Percentiles rank a stretch among this genome's conserved stretches.
These are phyloP conservation scores for Oxyteleia sp. DNA, from an alignment of 2,888 invertebrate species.

Conservation along the genomic window DNA sequence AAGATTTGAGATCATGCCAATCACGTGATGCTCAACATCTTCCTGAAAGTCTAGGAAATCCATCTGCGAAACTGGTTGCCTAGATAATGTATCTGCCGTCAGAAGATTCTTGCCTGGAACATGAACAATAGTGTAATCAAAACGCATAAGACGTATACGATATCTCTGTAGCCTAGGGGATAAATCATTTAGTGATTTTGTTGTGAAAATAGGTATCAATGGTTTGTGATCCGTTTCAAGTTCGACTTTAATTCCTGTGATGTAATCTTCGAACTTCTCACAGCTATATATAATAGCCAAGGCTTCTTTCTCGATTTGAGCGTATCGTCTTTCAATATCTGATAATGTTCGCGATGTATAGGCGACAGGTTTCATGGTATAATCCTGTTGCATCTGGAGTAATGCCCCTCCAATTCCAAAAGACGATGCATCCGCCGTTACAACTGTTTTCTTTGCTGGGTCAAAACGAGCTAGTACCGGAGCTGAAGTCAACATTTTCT, in stretches of 20 bases:
- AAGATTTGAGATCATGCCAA: too few species aligned
- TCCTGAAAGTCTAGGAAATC: conserved; percentile 26
- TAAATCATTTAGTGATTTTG: conserved; percentile 81
- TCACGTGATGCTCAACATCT: too few species aligned
- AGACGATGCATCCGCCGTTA: conserved; percentile 80
- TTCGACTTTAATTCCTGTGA: conserved; percentile 79
- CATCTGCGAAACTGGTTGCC: conserved; percentile 45
- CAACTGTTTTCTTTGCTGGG: conserved; percentile 56
- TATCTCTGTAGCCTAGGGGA: conserved; percentile 83
- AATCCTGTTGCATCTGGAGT: too few species aligned
- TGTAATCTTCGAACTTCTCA: conserved; percentile 81
- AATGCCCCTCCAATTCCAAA: conserved; percentile 81
- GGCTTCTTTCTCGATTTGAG: conserved; percentile 85
- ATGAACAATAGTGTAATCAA: conserved; percentile 76
- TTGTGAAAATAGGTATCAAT: conserved; percentile 79
- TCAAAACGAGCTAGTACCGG: conserved; percentile 81
- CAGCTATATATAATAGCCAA: conserved; percentile 80
- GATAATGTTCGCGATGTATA: too few species aligned
- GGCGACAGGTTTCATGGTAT: too few species aligned
- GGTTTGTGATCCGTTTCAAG: conserved; percentile 85
- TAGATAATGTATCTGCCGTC: conserved; percentile 79
- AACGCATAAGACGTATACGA: conserved; percentile 79
- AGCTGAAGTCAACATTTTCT: conserved; percentile 74
- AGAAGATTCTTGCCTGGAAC: conserved; percentile 80
- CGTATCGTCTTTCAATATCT: too few species aligned